Conservation (phyloP, 2,113 vertebrate species). For the Hiodon tergisus region DNA sequence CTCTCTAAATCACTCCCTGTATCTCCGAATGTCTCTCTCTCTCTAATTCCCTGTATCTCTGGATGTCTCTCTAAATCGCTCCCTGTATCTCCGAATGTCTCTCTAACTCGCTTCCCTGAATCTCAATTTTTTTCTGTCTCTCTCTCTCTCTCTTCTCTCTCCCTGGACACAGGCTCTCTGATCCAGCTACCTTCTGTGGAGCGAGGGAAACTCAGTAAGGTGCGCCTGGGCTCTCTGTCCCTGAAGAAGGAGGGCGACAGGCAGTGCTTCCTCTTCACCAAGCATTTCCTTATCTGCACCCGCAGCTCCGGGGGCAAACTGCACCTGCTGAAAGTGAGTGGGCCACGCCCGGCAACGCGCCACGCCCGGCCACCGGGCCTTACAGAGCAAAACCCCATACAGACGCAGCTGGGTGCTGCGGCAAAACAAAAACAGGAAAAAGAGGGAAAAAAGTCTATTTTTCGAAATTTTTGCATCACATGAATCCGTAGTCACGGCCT, state of each 20-base stretch:
- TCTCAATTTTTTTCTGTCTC: conserved; percentile 1
- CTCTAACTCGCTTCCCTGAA: neutral
- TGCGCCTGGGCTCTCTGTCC: conserved; percentile 88
- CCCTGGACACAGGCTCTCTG: conserved; percentile 77
- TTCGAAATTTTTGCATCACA: too few relatives aligned
- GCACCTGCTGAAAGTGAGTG: conserved; percentile 87
- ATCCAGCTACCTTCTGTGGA: conserved; percentile 97
- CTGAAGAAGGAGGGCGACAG: conserved; percentile 97
- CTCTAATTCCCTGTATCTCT: neutral
- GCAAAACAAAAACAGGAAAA: too few relatives aligned
- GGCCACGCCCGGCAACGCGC: neutral
- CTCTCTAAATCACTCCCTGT: neutral
- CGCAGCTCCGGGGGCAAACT: conserved; percentile 97
- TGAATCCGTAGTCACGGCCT: too few relatives aligned
- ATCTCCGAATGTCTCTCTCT: neutral
- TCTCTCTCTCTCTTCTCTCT: conserved; percentile 7
- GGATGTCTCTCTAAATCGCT: neutral
- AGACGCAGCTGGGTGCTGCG: too few relatives aligned
- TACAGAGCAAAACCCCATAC: neutral
- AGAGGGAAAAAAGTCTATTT: too few relatives aligned
- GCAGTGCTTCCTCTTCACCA: conserved; percentile 97
- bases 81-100: neutral
- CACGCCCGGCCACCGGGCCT: neutral
- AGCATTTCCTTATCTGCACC: conserved; percentile 96
- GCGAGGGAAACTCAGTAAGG: conserved; percentile 91